Base-by-base conservation (phyloP, 2,113 vertebrate species). In the Grus americana region DNA sequence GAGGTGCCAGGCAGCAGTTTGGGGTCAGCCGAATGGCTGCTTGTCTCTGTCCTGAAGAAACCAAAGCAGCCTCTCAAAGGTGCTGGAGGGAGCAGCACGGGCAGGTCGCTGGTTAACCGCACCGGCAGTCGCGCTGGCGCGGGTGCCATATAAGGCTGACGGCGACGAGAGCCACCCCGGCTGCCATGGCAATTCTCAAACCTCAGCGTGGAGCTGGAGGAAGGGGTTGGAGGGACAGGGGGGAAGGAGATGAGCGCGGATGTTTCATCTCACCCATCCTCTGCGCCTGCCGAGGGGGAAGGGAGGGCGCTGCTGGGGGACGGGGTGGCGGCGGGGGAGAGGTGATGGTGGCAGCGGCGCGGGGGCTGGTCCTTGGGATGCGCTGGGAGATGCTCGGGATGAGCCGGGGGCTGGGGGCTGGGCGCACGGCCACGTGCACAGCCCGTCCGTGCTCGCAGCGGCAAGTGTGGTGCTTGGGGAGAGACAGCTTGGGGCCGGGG, bases 111-210 rank as follows among this genome's bases (percentile, higher is more conserved):
- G 83, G 90, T 50, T 82, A 86, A 86, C 90, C 83, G 2, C 80
- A 66, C 7, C 10, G 2, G 66, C 70, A 67, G 44, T n/a, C 10
- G 7, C 78, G 12, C 34, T 4, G 17, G 23, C 24, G 4, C 1
- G 7, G 63, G 70, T 22, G 74, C 95, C 90, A 24, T 79, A 36
- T 88, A 72, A 80, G 94, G 90, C 36, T 85, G 92, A 42, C 2
- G 6, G 49, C 0, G 6, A 63, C 12, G 9, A 26, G 59, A 75
- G 84, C 85, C 90, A 6, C 50, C 73, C 68, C 1, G 54, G 46
- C 93, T 97, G 93, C 93, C 55, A 23, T 76, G 91, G 86, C 91
- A 83, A 68, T 86, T 46, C 79, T 71, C 66, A 86, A 83, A 94
- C 93, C 93, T 94, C 95, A 86, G 74, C 61, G 1, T 38, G 0